Conservation (phyloP, 2,113 vertebrate species). For the Oenanthe melanoleuca region DNA sequence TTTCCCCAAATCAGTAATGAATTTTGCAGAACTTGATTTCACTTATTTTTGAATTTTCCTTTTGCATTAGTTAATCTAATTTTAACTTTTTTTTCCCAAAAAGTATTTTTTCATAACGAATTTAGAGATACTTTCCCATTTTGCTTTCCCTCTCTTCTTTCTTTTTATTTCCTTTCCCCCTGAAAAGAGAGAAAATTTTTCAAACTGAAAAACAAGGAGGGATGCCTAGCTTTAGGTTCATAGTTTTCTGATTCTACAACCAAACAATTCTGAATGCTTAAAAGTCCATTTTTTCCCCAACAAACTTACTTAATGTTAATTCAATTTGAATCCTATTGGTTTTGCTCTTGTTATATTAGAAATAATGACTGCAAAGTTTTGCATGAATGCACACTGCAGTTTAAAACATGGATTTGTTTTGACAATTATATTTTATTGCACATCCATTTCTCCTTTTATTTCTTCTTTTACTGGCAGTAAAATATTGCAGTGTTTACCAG, state of each 20-base stretch:
- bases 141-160: neutral
- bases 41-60: neutral
- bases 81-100: neutral
- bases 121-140: neutral
- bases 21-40: neutral
- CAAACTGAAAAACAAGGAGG: neutral
- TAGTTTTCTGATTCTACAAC: neutral
- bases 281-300: neutral
- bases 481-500: neutral
- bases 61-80: neutral
- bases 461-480: conserved; percentile 6
- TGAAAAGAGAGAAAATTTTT: neutral
- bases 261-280: neutral
- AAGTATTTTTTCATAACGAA: neutral
- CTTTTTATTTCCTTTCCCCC: neutral
- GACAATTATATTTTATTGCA: conserved; percentile 12
- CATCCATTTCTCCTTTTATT: neutral
- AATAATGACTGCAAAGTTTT: neutral
- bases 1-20: neutral
- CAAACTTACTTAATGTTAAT: neutral
- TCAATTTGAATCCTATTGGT: neutral
- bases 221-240: neutral
- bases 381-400: neutral
- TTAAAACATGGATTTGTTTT: conserved; percentile 11
- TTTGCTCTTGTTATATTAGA: neutral